Base-by-base conservation (phyloP, 2,797 vertebrate species). In the Hafferia zeledoni region DNA sequence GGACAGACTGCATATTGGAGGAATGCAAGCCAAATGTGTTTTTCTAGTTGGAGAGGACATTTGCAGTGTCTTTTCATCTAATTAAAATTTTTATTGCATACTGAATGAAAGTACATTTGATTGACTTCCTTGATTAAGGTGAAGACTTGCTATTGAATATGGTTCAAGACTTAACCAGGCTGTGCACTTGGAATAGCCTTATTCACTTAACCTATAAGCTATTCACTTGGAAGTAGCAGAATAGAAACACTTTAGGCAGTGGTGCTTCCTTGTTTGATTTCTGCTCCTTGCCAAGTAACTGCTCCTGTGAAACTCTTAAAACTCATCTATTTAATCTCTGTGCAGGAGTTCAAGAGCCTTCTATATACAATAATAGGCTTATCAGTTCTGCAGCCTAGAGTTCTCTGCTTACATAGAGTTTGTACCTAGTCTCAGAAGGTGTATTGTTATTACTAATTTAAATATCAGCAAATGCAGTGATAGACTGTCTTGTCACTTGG, bases 291-390 rank as follows among this genome's bases (percentile, higher is more conserved):
- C 31, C 18, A 35, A 72, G 28, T 31, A 71, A 1, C 22, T 65
- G 78, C 31, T 88, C 50, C 50, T 83, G 13, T 61, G 35, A 83
- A 72, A 39, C 22, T 86, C 20, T 39, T 74, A 13, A 24, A 83
- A 46, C 8, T 60, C 1, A 6, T 46, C 30, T 71, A 0, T 50
- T 82, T 67, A 67, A 15, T 39, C 11, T 77, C 20, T 56, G 3
- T 69, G 30, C 23, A 22, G 60, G 27, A 27, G 1, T 57, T 91
- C 71, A 77, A 65, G 33, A 91, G 13, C 49, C 17, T 74, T 70
- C 7, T 49, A 9, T 63, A 4, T 43, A 7, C 10, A 8, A 2
- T 19, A 57, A 28, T 13, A 22, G 0, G 5, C 1, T 0, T 52
- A 15, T 55, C 10, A 22, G 5, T 71, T 93, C 49, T 52, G 24